Base-by-base conservation (phyloP, 2,888 invertebrate genomes). In the Ernsta delagoae region DNA sequence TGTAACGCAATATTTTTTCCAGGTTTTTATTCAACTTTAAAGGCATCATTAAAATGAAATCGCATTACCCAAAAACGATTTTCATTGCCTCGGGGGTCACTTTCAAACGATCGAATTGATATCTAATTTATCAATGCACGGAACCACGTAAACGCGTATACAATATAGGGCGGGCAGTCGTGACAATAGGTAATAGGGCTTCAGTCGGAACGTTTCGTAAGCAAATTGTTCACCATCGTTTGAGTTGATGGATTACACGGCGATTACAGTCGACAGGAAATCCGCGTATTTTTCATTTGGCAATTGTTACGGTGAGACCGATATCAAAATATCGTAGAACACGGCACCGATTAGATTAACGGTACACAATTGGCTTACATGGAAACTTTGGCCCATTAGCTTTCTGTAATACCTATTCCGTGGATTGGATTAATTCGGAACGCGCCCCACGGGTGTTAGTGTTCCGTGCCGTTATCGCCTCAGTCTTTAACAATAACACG, bases 261-360 rank as follows among this genome's bases (percentile, higher is more conserved):
- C 88, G 88, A 90, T 91, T 92, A 91, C 83, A 76, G 81, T 69
- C 82, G 83, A 86, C 91, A 88, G 91, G 88, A 91, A 90, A 90
- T 89, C 88, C 86, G 85, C 89, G 87, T 88, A 88, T 92, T 90
- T 92, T 92, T 91, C 89, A 90, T 92, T 90, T 86, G 89, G 87
- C 91, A 90, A 90, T 90, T 87, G 90, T 87, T 85, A 83, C 84
- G 79, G 76, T 74, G 71, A 72, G 76, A 45, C 72, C 83, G 84
- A 83, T 88, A 89, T 89, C 57, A 68, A 68, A 68, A 68, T 68
- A 68, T 68, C 68, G 68, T 68, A 59, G 82, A 86, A 92, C 90
- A 91, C 84, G 84, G 82, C 84, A 83, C 82, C 89, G 92, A 92
- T 92, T 88, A 92, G 92, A 92, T 91, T 91, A 90, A 83, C 83